A percentile compares a stretch with the other conserved stretches of the same genome.
phyloP scores from a whole-genome alignment of 92 coral and sea anemone species.

The Anthopleura xanthogrammica region DNA sequence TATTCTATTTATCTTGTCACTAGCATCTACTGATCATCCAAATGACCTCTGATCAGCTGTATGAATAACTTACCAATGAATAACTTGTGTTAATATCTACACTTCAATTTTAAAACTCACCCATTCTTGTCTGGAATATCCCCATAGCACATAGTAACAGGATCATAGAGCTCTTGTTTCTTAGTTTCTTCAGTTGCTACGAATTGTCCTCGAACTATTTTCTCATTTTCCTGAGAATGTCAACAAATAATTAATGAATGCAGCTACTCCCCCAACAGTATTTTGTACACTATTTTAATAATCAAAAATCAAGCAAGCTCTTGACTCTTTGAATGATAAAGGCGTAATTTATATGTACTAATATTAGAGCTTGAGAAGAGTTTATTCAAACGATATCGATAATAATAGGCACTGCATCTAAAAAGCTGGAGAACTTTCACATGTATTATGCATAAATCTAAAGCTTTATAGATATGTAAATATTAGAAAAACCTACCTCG shows the following conservation, averaged over 20 bases:
- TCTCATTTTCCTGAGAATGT: slow-evolving; percentile 55
- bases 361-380: too few species aligned
- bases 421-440: too few species aligned
- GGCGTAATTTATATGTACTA: background rate
- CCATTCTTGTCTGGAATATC: slow-evolving; percentile 82
- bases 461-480: background rate
- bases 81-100: background rate
- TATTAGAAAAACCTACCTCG: slow-evolving; percentile 45
- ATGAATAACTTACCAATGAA: too few species aligned
- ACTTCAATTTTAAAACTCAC: slow-evolving; percentile 27
- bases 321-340: background rate
- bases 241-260: background rate
- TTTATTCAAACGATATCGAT: too few species aligned
- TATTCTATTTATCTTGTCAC: too few species aligned
- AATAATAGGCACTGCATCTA: too few species aligned
- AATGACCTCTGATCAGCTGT: too few species aligned
- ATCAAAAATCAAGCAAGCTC: background rate
- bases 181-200: slow-evolving; percentile 29
- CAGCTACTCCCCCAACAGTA: background rate
- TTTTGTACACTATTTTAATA: too few species aligned
- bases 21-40: too few species aligned
- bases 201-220: slow-evolving; percentile 56
- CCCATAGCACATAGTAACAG: slow-evolving; percentile 76
- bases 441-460: too few species aligned
- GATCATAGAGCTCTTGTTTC: slow-evolving; percentile 56